Evolutionary conservation across 2,113 vertebrate genomes (phyloP), one percentile per base, ranked within the genome.

Genomic region (Turnix velox): DNA sequence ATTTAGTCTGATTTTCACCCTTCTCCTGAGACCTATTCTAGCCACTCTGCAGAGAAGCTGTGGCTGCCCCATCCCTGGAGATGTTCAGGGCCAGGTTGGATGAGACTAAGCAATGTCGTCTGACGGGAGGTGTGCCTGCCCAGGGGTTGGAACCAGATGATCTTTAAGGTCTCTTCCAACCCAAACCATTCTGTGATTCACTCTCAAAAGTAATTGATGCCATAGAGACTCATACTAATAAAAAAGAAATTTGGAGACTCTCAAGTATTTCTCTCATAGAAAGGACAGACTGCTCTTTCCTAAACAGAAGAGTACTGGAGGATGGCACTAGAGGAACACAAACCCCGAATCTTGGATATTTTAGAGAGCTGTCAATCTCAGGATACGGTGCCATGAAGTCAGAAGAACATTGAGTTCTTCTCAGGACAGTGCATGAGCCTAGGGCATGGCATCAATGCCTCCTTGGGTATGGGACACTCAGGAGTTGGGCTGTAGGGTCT

Each of bases 351-450:
- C 17, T 39, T 65, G n/a, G 8, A 4, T 22, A 67, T 73, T 92
- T 49, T 10, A 49, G 57, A 88, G 58, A 74, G 4, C 15, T 52
- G 31, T 13, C 43, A 52, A 19, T 22, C 33, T 91, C 66, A 27
- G 62, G 39, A 52, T 13, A 31, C 0, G 4, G 25, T 62, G 73
- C 27, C 55, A n/a, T n/a, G 55, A 83, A 87, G 17, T 33, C 58
- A n/a, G 67, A 35, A 45, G 52, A 75, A 33, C 23, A 4, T 0
- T 0, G 37, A 66, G 42, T 8, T 80, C 19, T 19, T 51, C 40
- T 45, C 2, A 6, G 42, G 33, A 45, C 4, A 3, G 27, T 1
- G 12, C 0, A 1, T 9, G 31, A n/a, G 46, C 35, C 55, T 27
- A 7, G 25, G 39, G 69, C 42, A 54, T 35, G 48, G 61, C 52